Evolutionary conservation across 1,140 invertebrate species (phyloP).

Genomic region (Brachionus koreanus): DNA sequence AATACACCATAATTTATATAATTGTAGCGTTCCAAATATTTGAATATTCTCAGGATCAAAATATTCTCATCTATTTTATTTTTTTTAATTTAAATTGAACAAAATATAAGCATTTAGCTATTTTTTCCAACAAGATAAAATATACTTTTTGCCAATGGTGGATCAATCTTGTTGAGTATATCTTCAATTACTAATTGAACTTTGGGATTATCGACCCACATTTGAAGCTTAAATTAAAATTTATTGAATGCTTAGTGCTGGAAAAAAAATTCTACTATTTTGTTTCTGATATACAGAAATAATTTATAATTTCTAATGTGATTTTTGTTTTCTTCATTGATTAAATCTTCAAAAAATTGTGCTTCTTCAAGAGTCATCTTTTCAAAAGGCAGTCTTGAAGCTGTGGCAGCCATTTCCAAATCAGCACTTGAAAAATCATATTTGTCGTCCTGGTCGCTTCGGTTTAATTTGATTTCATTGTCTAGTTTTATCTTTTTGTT

Average conservation of each 20-base stretch:
- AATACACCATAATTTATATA: conserved; percentile 98
- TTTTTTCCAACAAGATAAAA: background rate
- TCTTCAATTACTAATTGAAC: conserved; percentile 79
- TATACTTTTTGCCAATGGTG: background rate
- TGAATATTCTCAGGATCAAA: conserved; percentile 77
- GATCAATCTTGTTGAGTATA: conserved; percentile 65
- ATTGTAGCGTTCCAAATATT: conserved; percentile 88
- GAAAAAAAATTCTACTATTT: conserved; percentile 63
- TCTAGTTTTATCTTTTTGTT: background rate
- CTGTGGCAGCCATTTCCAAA: conserved; percentile 54
- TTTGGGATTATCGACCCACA: conserved; percentile 94
- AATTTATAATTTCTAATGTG: conserved; percentile 79
- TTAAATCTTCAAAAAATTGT: conserved; percentile 82
- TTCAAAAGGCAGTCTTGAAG: conserved; percentile 78
- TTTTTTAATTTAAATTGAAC: background rate
- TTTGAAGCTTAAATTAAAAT: conserved; percentile 68
- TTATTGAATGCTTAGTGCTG: background rate
- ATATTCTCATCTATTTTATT: conserved; percentile 65
- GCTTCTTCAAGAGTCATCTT: conserved; percentile 90
- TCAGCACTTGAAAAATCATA: conserved; percentile 3
- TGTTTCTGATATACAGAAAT: conserved; percentile 85
- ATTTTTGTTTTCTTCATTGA: conserved; percentile 57
- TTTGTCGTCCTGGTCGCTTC: background rate
- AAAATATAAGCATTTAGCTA: background rate
- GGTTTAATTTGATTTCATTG: background rate